Percentiles rank a stretch among this genome's conserved stretches.
Evolutionary conservation across 2,888 invertebrate genomes (phyloP).

Genomic region (Busseola fusca): DNA sequence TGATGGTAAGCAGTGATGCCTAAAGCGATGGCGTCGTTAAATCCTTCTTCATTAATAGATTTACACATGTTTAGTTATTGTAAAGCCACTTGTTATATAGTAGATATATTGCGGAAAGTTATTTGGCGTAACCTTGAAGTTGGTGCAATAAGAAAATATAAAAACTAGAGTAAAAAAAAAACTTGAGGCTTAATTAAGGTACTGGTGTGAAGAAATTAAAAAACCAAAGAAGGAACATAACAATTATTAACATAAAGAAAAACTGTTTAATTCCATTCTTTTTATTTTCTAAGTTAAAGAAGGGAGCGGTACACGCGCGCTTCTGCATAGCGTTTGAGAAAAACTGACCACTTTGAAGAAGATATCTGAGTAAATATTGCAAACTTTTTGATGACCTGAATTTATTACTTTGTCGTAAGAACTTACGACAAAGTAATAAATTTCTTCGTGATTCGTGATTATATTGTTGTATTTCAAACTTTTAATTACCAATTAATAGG

Average conservation of each 20-base stretch:
- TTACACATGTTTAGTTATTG: not conserved
- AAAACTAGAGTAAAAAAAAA: not conserved
- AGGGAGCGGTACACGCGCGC: not conserved
- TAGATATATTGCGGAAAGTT: not conserved
- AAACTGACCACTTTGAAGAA: constrained; percentile 23
- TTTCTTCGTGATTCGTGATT: constrained; percentile 50
- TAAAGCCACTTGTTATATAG: not conserved
- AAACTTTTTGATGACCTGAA: constrained; percentile 14
- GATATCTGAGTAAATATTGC: constrained; percentile 29
- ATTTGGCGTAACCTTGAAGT: not conserved
- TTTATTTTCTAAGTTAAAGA: not conserved
- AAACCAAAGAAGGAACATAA: constrained; percentile 48
- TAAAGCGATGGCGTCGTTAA: not conserved
- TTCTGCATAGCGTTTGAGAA: not conserved
- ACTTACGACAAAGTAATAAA: no score
- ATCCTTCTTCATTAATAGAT: not conserved
- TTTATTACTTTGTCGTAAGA: constrained; percentile 48
- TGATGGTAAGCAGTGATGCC: no score
- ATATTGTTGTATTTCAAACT: constrained; percentile 38
- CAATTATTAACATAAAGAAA: constrained; percentile 35
- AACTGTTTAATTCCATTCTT: constrained; percentile 36
- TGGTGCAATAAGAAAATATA: not conserved
- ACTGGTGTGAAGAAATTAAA: constrained; percentile 38
- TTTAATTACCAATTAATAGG: constrained; percentile 52
- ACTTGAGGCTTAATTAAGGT: not conserved